phyloP scores from a whole-genome alignment of 2,797 vertebrate species.

The Sternotherus odoratus region DNA sequence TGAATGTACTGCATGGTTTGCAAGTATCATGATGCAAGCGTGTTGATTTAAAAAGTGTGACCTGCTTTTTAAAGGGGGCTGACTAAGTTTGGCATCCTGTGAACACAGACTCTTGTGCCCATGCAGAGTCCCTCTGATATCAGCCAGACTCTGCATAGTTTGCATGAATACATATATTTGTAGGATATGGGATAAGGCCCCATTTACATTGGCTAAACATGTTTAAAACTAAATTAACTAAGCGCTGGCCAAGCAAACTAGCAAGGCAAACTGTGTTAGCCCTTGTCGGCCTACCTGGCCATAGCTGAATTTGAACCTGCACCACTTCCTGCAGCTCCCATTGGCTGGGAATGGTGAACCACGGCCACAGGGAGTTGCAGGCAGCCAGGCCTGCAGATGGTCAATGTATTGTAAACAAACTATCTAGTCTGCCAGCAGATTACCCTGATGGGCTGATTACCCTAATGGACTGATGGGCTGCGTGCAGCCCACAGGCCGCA shows the following conservation, averaged over 20 bases:
- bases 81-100: not conserved
- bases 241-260: not conserved
- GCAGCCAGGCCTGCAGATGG: too few species aligned
- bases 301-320: not conserved
- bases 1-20: not conserved
- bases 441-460: too few species aligned
- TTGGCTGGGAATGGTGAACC: too few species aligned
- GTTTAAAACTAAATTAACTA: constrained; percentile 23
- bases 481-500: too few species aligned
- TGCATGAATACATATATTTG: not conserved
- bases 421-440: too few species aligned
- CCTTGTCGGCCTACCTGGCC: not conserved
- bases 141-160: not conserved
- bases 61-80: accelerated
- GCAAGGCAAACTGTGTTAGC: not conserved
- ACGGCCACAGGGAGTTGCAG: too few species aligned
- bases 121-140: not conserved
- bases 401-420: too few species aligned
- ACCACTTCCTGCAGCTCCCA: too few species aligned
- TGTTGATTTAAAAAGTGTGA: not conserved
- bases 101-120: not conserved
- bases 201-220: not conserved
- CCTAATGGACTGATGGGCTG: too few species aligned
- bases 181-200: accelerated
- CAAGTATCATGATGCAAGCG: not conserved